Evolutionary conservation across 1,140 invertebrate species (phyloP), one percentile per base, ranked within the genome.

Genomic region (Brachionus calyciflorus): DNA sequence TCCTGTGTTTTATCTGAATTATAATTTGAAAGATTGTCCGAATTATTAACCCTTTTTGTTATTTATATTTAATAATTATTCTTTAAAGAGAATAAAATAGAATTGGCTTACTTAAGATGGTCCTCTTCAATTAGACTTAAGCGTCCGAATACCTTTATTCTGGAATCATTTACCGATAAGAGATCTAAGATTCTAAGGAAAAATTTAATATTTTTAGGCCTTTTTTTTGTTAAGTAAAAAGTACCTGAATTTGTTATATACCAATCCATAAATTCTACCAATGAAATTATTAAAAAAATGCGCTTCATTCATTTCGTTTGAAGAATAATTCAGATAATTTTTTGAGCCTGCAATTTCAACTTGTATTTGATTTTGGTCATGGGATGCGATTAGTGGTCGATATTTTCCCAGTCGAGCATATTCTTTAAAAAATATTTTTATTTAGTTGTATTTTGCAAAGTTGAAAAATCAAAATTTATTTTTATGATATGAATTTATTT

Each of bases 241-340:
- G 3, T 5, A 70, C 65, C 41, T 73, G n/a, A 40, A 41, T 37
- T 55, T 40, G 26, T 73, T 73, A 7, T 40, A 73, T 3, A 73
- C 69, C 10, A 73, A 41, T n/a, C 69, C 69, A 30, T 33, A 73
- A 19, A 73, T 49, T 9, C 51, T 73, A 9, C 69, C 69, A 51
- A 12, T 26, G 17, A 73, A 73, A 51, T 73, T 73, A 30, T 73
- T 49, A 10, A 33, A 40, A 49, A 73, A 37, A 24, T 49, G 19
- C 17, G 40, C 26, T 41, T 49, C 44, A 1, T 49, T 5, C 33
- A 2, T 19, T 12, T 51, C 3, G 12, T 26, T 24, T 17, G 14
- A 17, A 6, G 21, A 51, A 51, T 9, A 46, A 6, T 48, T 28
- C 2, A 19, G 7, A 60, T 37, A 37, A 60, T 14, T 19, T 37